Percentiles rank a stretch among this genome's conserved stretches.
These are phyloP conservation scores for Ypsolopha scabrella DNA, from an alignment of 2,888 invertebrate genomes.

Conservation along the genomic window DNA sequence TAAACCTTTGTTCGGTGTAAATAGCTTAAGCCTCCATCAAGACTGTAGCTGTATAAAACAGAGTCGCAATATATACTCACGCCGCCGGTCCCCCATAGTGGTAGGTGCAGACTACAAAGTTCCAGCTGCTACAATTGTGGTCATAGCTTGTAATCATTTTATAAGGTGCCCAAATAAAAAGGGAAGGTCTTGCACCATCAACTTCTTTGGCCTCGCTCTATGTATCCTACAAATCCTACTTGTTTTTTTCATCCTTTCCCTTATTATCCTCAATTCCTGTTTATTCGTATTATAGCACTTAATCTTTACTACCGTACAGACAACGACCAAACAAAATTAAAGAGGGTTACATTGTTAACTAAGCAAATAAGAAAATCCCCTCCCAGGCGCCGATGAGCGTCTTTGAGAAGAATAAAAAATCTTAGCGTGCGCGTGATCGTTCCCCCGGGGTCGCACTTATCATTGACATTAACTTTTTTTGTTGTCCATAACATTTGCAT, in stretches of 20 bases:
- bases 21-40: no score
- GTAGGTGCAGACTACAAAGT: no score
- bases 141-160: no score
- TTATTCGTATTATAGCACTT: neutral
- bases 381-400: slow-evolving; percentile 16
- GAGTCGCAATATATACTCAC: no score
- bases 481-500: slow-evolving; percentile 71
- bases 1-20: no score
- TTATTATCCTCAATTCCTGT: neutral
- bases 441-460: slow-evolving; percentile 59
- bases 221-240: no score
- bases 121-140: no score
- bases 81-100: no score
- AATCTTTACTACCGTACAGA: slow-evolving; percentile 2
- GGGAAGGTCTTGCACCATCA: no score
- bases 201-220: no score
- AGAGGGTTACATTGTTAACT: slow-evolving; percentile 19
- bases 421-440: slow-evolving; percentile 36
- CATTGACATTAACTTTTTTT: slow-evolving; percentile 68
- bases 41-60: no score
- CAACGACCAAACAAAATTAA: slow-evolving; percentile 25
- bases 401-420: slow-evolving; percentile 22
- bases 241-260: neutral
- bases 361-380: slow-evolving; percentile 27
- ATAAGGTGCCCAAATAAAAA: no score